Evolutionary conservation across 2,797 vertebrate genomes (phyloP).

Genomic region (Syngnathus rostellatus): DNA sequence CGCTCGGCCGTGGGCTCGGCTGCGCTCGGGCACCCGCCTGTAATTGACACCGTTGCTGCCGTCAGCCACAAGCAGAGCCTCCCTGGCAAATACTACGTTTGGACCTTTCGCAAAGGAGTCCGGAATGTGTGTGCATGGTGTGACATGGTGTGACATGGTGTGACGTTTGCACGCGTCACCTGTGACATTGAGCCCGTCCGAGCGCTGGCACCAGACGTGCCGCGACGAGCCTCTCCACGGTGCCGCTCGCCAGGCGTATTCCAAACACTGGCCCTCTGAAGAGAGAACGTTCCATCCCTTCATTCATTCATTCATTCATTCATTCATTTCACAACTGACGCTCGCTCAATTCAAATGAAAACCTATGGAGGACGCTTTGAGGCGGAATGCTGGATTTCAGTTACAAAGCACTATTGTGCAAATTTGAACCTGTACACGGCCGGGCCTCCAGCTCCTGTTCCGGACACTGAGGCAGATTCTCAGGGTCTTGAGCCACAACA

Average conservation of each 20-base stretch:
- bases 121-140: neutral
- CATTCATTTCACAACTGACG: too few species aligned
- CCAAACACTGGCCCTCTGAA: constrained; percentile 85
- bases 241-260: constrained; percentile 88
- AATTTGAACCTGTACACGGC: constrained; percentile 75
- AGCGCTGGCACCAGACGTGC: constrained; percentile 91
- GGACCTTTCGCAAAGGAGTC: too few species aligned
- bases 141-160: neutral
- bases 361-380: neutral
- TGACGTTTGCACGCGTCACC: constrained; percentile 58
- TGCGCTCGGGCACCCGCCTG: constrained; percentile 83
- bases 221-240: constrained; percentile 87
- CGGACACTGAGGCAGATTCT: constrained; percentile 89
- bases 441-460: constrained; percentile 86
- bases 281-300: neutral
- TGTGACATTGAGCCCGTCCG: constrained; percentile 89
- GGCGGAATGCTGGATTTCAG: neutral
- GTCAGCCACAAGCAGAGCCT: too few species aligned
- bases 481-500: constrained; percentile 85
- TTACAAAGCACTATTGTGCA: too few species aligned
- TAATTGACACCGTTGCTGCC: neutral
- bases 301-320: too few species aligned
- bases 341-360: too few species aligned
- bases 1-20: constrained; percentile 81
- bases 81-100: too few species aligned